Conservation (phyloP, 2,888 invertebrate genomes). For the Callosobruchus maculatus region DNA sequence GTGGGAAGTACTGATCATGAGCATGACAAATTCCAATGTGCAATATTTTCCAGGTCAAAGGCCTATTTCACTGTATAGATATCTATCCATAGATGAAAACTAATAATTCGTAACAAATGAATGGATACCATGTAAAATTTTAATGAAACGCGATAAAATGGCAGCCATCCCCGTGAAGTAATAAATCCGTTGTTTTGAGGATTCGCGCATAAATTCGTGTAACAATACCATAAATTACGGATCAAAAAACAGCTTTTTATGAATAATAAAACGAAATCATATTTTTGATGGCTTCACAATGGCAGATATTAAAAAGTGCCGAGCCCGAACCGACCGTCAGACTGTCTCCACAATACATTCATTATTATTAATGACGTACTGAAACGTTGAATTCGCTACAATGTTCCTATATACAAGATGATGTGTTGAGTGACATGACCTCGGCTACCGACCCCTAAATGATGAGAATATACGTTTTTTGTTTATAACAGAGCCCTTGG, state of each 20-base stretch:
- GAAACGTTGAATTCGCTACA: not conserved
- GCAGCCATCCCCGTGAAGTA: constrained; percentile 6
- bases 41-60: no score
- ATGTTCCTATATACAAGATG: not conserved
- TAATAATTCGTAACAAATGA: not conserved
- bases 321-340: constrained; percentile 10
- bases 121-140: not conserved
- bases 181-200: constrained; percentile 23
- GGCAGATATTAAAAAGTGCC: constrained; percentile 16
- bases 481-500: no score
- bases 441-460: no score
- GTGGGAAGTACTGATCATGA: no score
- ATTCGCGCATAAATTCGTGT: constrained; percentile 21
- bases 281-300: constrained; percentile 17
- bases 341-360: constrained; percentile 4
- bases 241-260: constrained; percentile 17
- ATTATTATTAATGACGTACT: not conserved
- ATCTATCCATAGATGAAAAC: not conserved
- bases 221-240: constrained; percentile 23
- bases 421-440: not conserved
- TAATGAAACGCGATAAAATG: not conserved
- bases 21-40: no score
- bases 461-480: no score
- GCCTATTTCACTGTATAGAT: no score
- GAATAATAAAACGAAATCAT: constrained; percentile 22